Percentiles rank a stretch among this genome's conserved stretches.
Conservation (phyloP, 2,797 vertebrate species). For the Antennarius maculatus region DNA sequence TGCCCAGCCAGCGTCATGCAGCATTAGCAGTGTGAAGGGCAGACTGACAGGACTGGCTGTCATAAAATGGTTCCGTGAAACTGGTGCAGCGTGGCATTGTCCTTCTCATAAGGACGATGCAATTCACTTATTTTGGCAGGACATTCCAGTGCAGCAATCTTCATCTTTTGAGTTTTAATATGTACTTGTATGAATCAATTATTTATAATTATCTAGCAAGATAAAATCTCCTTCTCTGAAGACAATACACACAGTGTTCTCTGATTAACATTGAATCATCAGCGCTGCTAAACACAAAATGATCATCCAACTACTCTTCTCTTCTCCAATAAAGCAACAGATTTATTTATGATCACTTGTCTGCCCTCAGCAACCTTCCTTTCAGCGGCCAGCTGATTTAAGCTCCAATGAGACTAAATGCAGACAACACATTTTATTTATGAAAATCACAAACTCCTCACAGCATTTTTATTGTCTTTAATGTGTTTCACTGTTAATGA, state of each 20-base stretch:
- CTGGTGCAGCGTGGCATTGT: constrained; percentile 50
- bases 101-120: constrained; percentile 22
- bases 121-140: constrained; percentile 22
- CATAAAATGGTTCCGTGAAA: constrained; percentile 47
- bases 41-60: constrained; percentile 43
- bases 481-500: too few relatives aligned
- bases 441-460: too few relatives aligned
- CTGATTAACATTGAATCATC: background rate
- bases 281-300: too few relatives aligned
- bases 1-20: constrained; percentile 31
- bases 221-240: background rate
- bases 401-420: background rate
- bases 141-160: constrained; percentile 13
- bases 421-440: background rate
- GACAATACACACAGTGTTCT: background rate
- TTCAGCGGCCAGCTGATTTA: background rate
- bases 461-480: too few relatives aligned
- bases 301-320: background rate
- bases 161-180: constrained; percentile 1
- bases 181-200: constrained; percentile 10
- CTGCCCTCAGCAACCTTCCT: background rate
- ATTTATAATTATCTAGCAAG: background rate
- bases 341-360: background rate
- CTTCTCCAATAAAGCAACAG: background rate
- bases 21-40: constrained; percentile 61